Conservation (phyloP, 2,888 invertebrate genomes). For the Drosophila engyochracea region DNA sequence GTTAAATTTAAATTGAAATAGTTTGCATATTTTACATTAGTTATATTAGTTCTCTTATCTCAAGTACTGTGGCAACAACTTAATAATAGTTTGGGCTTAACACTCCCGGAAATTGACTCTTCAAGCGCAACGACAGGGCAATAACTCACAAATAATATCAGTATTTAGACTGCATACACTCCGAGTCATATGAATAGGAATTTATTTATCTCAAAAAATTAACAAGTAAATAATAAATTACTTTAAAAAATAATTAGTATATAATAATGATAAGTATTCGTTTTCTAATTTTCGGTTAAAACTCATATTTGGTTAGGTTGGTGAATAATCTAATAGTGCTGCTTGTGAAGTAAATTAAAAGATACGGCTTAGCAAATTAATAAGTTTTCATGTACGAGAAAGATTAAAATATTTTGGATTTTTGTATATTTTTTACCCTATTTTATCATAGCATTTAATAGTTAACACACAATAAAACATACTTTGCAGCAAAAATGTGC, state of each 20-base stretch:
- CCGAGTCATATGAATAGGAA: neutral
- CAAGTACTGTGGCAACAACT: constrained; percentile 20
- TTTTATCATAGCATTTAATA: neutral
- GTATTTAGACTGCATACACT: constrained; percentile 13
- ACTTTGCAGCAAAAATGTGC: neutral
- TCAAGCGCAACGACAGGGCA: constrained; percentile 13
- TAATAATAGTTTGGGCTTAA: constrained; percentile 18
- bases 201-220: neutral
- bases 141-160: constrained; percentile 23
- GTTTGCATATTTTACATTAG: neutral
- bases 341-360: neutral
- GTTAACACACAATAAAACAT: neutral
- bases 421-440: neutral
- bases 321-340: neutral
- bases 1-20: neutral
- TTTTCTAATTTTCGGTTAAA: neutral
- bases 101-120: constrained; percentile 46
- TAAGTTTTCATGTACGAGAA: neutral
- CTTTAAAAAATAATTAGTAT: neutral
- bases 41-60: constrained; percentile 23
- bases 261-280: neutral
- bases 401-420: neutral
- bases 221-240: neutral
- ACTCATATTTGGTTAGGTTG: neutral
- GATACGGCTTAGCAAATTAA: too few relatives aligned